phyloP scores from a whole-genome alignment of 2,888 invertebrate genomes.

The Caradrina kadenii region DNA sequence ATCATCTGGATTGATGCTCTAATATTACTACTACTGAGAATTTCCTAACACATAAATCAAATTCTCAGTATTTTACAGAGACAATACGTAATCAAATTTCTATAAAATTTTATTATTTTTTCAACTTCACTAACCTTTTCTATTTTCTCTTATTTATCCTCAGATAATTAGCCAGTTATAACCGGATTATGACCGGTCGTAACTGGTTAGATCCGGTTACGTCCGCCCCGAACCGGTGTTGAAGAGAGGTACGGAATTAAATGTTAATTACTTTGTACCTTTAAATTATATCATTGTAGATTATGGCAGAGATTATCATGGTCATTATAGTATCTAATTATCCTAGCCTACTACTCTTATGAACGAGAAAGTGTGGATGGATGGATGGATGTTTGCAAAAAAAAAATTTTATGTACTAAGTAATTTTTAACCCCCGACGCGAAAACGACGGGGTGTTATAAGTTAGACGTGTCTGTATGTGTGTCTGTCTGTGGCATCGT shows the following conservation, averaged over 20 bases:
- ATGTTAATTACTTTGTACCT: constrained; percentile 53
- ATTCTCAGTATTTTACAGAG: no score
- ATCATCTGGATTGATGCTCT: no score
- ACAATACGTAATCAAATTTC: neutral
- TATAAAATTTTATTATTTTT: neutral
- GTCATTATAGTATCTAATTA: constrained; percentile 1
- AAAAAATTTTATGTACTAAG: no score
- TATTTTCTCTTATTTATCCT: constrained; percentile 36
- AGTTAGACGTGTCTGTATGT: no score
- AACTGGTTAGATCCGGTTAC: constrained; percentile 58
- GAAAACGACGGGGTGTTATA: no score
- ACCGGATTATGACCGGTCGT: constrained; percentile 57
- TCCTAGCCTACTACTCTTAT: no score
- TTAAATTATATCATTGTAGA: constrained; percentile 38
- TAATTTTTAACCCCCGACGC: no score
- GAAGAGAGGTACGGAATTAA: constrained; percentile 56
- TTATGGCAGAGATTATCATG: constrained; percentile 27
- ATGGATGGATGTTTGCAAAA: no score
- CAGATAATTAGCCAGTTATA: constrained; percentile 51
- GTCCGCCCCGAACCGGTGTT: constrained; percentile 40
- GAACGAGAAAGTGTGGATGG: no score
- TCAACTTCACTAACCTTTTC: constrained; percentile 6
- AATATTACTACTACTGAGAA: no score
- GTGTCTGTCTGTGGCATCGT: no score
- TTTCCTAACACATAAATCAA: no score